Percentiles rank a stretch among this genome's conserved stretches.
Evolutionary conservation across 1,140 invertebrate species (phyloP).

Genomic region (Heliconius himera): DNA sequence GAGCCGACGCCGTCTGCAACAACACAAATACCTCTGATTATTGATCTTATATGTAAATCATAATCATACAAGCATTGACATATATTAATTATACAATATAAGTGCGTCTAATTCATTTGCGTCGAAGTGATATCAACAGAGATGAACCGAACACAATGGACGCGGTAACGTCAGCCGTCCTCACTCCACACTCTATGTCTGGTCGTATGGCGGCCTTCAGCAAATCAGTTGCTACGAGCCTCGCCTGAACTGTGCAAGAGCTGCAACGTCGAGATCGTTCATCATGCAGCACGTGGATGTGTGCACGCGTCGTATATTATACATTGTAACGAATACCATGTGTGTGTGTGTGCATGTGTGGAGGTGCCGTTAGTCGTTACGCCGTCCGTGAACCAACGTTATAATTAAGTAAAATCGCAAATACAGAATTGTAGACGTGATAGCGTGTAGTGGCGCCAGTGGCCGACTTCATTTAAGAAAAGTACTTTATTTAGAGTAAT

Average conservation of each 20-base stretch:
- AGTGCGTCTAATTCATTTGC: no score
- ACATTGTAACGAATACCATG: no score
- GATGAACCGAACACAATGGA: not conserved
- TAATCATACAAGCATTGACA: not conserved
- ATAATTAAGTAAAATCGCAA: conserved; percentile 7
- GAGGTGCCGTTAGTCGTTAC: conserved; percentile 23
- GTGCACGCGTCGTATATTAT: no score
- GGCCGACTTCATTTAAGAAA: not conserved
- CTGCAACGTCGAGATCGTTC: no score
- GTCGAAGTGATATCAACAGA: conserved; percentile 1
- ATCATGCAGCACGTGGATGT: no score
- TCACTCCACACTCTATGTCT: no score
- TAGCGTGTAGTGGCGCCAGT: not conserved
- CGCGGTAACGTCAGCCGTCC: not conserved
- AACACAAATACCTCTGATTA: not conserved
- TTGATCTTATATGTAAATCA: not conserved
- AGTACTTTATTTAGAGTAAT: not conserved
- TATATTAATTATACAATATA: no score
- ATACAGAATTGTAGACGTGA: conserved; percentile 8
- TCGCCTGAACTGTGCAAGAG: not conserved
- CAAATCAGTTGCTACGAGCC: not conserved
- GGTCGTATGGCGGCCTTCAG: no score
- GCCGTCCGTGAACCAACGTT: conserved; percentile 2
- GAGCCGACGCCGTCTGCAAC: conserved; percentile 46
- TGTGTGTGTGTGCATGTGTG: not conserved